Percentiles rank a stretch among this genome's conserved stretches.
Evolutionary conservation across 1,140 invertebrate genomes (phyloP).

Genomic region (Cephus cinctus): DNA sequence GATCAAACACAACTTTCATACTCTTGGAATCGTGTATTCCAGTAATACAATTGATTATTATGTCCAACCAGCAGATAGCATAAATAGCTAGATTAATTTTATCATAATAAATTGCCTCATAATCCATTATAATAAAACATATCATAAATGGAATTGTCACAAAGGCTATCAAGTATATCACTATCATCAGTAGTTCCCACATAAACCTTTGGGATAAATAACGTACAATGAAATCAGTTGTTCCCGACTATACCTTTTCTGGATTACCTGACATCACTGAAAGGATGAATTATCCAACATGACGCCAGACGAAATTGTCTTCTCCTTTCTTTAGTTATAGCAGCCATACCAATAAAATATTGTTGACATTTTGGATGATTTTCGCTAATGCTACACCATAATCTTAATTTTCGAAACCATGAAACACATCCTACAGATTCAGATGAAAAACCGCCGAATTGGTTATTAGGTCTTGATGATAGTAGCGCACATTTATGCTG

Average conservation of each 20-base stretch:
- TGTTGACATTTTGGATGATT: conserved; percentile 31
- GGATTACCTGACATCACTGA: conserved; percentile 37
- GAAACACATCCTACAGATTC: too few species aligned
- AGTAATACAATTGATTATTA: conserved; percentile 36
- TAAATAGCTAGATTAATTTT: conserved; percentile 39
- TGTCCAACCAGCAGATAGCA: conserved; percentile 44
- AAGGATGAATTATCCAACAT: conserved; percentile 48
- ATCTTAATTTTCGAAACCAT: too few species aligned
- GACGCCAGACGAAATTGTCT: conserved; percentile 24
- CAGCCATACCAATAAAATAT: conserved; percentile 34
- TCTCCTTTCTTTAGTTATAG: conserved; percentile 31
- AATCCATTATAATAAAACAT: conserved; percentile 40
- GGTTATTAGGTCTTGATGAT: too few species aligned
- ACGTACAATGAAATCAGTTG: neutral
- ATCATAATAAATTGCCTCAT: conserved; percentile 30
- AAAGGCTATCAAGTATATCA: conserved; percentile 35
- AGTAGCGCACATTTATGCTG: too few species aligned
- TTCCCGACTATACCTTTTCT: neutral
- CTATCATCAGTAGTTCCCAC: conserved; percentile 43
- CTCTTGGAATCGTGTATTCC: conserved; percentile 31
- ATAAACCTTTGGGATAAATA: conserved; percentile 30
- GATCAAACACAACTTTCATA: conserved; percentile 30
- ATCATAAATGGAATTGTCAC: conserved; percentile 43
- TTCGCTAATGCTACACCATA: conserved; percentile 18
- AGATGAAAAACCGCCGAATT: too few species aligned